phyloP scores from a whole-genome alignment of 2,797 vertebrate genomes.

The Clangula hyemalis region DNA sequence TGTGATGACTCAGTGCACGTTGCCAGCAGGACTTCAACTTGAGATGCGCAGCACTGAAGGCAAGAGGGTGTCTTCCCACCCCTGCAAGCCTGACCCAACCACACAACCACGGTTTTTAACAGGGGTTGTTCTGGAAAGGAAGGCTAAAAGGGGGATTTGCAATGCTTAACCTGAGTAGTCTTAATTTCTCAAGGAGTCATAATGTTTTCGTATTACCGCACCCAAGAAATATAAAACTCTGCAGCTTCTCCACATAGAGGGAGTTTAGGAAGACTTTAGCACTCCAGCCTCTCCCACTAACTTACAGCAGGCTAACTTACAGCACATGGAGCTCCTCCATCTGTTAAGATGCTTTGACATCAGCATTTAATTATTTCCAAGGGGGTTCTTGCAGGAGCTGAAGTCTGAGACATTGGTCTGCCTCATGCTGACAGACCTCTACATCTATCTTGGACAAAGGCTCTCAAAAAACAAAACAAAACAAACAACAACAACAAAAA shows the following conservation, averaged over 20 bases:
- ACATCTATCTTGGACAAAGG: background rate
- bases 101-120: background rate
- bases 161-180: background rate
- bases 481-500: background rate
- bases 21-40: background rate
- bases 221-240: background rate
- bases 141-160: background rate
- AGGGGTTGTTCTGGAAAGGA: background rate
- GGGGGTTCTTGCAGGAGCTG: background rate
- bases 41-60: background rate
- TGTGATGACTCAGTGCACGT: background rate
- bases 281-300: background rate
- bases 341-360: background rate
- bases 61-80: background rate
- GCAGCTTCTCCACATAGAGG: background rate
- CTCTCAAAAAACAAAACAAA: background rate
- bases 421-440: background rate
- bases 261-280: background rate
- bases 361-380: accelerated
- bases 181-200: background rate
- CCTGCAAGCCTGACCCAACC: background rate
- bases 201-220: background rate
- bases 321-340: accelerated
- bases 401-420: background rate
- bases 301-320: background rate